Conservation (phyloP, 2,113 vertebrate species). For the Heterochromis multidens region DNA sequence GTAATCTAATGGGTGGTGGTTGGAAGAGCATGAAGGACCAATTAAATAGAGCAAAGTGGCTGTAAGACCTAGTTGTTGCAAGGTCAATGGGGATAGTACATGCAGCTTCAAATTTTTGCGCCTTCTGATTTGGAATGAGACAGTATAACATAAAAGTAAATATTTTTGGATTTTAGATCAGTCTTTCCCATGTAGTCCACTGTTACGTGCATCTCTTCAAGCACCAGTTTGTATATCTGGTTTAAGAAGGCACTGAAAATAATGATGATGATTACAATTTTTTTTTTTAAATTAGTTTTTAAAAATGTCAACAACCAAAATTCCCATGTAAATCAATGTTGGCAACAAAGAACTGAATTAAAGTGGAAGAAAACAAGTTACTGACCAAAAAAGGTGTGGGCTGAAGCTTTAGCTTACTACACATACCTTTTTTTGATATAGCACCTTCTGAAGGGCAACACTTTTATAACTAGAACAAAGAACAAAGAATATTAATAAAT, state of each 20-base stretch:
- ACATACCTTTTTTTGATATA: neutral
- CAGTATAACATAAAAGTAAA: neutral
- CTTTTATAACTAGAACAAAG: neutral
- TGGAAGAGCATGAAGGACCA: neutral
- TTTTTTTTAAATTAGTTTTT: neutral
- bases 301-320: neutral
- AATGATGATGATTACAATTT: neutral
- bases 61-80: neutral
- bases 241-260: neutral
- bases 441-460: neutral
- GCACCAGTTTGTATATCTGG: neutral
- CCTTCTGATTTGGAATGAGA: neutral
- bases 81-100: neutral
- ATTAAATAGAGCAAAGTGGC: slow-evolving; percentile 25
- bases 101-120: neutral
- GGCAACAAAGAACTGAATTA: neutral
- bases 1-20: slow-evolving; percentile 13
- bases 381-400: neutral
- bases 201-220: neutral
- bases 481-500: neutral
- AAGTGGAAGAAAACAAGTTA: neutral
- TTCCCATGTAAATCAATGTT: neutral
- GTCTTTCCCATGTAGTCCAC: neutral
- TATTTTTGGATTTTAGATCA: neutral
- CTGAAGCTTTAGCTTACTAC: neutral